Base-by-base conservation (phyloP, 2,797 vertebrate species). In the Hydrolagus colliei region DNA sequence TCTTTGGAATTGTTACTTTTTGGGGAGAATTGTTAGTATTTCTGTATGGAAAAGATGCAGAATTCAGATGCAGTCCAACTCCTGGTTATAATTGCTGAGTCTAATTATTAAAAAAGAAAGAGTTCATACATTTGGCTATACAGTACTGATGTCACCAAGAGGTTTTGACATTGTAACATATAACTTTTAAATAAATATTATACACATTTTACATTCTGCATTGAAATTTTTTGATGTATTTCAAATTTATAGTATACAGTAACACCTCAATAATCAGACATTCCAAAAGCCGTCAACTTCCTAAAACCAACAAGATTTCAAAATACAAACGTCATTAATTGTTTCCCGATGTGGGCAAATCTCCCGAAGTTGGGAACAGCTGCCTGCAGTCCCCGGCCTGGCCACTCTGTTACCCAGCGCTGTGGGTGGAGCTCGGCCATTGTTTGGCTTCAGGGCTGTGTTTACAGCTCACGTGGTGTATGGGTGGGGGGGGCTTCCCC, bases 181-280 rank as follows among this genome's bases (percentile, higher is more conserved):
- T 61, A 82, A 71, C 65, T 84, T 84, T 84, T 63, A 84, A 84
- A 84, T 84, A 71, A 84, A 84, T 16, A 41, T 62, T 22, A 68
- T 71, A 18, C 79, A n/a, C 41, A 84, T 84, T 84, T 84, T 84
- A 71, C 65, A 35, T 20, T 68, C 63, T 84, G 65, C n/a, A 14
- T 80, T 32, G 13, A 80, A 65, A 77, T 80, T 80, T 13, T 27
- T 65, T 67, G 1, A 32, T 68, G 2, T 71, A 9, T 9, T 71
- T 68, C 32, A 84, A 84, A n/a, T n/a, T 35, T 68, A 1, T 14
- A 63, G 5, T 68, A 27, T 79, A 79, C 13, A 14, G n/a, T 76
- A 76, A 59, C 59, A 27, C 3, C 27, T 27, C 27, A 27, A 27
- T 27, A 27, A 27, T 27, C 27, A 27, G 27, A 27, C 27, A 27